These are phyloP conservation scores for Caenorhabditis zanzibari DNA, from an alignment of 2,888 invertebrate species.

Conservation along the genomic window DNA sequence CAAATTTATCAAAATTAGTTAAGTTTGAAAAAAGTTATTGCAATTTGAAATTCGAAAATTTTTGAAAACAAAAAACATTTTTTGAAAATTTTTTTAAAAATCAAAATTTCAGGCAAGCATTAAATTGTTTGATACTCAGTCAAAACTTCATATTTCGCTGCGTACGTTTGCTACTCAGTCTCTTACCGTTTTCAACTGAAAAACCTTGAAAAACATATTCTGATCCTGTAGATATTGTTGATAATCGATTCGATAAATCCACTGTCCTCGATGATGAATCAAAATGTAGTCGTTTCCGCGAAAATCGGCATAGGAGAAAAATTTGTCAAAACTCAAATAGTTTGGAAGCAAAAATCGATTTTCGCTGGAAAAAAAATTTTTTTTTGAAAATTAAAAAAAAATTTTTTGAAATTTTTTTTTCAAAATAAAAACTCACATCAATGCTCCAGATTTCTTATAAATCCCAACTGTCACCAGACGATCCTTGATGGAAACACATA, in stretches of 20 bases:
- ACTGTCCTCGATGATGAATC: conserved; percentile 45
- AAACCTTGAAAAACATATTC: conserved; percentile 55
- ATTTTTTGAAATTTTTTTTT: background rate
- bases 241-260: conserved; percentile 55
- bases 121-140: too few species aligned
- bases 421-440: background rate
- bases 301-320: conserved; percentile 40
- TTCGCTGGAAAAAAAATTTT: conserved; percentile 33
- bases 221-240: conserved; percentile 19
- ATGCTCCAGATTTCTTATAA: background rate
- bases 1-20: too few species aligned
- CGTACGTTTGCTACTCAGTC: too few species aligned
- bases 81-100: too few species aligned
- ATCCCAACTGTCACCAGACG: conserved; percentile 7
- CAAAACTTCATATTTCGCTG: too few species aligned
- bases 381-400: too few species aligned
- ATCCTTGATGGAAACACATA: conserved; percentile 11
- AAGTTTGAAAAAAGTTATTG: too few species aligned
- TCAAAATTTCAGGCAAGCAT: too few species aligned
- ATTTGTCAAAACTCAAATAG: conserved; percentile 42
- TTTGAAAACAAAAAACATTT: too few species aligned
- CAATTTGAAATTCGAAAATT: too few species aligned
- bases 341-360: conserved; percentile 23
- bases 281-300: conserved; percentile 36
- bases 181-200: conserved; percentile 35